Evolutionary conservation across 2,888 invertebrate species (phyloP), one percentile per base, ranked within the genome.

Genomic region (Fragum whitleyi): DNA sequence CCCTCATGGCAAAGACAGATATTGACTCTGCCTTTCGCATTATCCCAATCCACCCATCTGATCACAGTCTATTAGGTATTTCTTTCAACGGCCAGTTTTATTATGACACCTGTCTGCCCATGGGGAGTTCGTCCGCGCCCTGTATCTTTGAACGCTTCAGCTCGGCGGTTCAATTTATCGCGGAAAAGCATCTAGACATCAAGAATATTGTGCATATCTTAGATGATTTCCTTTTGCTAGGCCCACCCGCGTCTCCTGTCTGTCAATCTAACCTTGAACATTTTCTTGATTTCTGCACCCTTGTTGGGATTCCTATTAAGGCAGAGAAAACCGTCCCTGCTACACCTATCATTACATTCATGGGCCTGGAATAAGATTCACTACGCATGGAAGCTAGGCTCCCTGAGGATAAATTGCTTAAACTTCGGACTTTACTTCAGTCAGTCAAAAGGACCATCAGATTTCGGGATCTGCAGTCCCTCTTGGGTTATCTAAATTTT

Each of bases 91-190:
- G 26, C n/a, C 1, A 53, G 1, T 83, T 21, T 67, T 86, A 77
- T 61, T 83, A 51, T 62, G 83, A 86, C 29, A 73, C 28, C 19
- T 76, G 74, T 36, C 59, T 85, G 1, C 81, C 77, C 1, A 83
- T 86, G 79, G 83, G 86, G 0, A 70, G 73, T n/a, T 51, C 80
- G 0, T 67, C 36, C n/a, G 80, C 80, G 19, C 84, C 83, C 61
- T 72, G 69, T 14, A 79, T 85, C 19, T 86, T 86, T 78, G 81
- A 85, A 39, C 62, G 39, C 21, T 81, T 86, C 39, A 82, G 79
- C 28, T 29, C 77, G 16, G 59, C 73, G 16, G 16, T 80, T 0
- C 42, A 81, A 23, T 70, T 51, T 68, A 32, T 74, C 21, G 61
- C 70, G 6, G 0, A 16, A 42, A 0, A 53, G 5, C 7, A 7